Evolutionary conservation across 1,140 invertebrate genomes (phyloP).

Genomic region (Penaeus japonicus): DNA sequence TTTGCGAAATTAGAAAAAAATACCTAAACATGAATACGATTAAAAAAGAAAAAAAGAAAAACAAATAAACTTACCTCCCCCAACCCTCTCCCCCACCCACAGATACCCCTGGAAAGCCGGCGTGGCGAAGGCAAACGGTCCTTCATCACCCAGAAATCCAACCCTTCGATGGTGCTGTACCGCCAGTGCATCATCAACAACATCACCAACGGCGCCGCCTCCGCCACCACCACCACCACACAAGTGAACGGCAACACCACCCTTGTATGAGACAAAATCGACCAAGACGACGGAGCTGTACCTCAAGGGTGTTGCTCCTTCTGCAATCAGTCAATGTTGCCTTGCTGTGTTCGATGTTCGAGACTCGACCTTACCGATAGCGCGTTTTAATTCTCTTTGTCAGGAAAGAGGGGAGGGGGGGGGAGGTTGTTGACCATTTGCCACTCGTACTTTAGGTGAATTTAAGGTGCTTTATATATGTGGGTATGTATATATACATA

Average conservation of each 20-base stretch:
- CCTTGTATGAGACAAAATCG: neutral
- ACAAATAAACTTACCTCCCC: too few relatives aligned
- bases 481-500: too few relatives aligned
- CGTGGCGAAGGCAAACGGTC: neutral
- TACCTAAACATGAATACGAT: too few relatives aligned
- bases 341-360: neutral
- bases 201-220: constrained; percentile 35
- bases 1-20: too few relatives aligned
- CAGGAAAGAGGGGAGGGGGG: too few relatives aligned
- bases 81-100: neutral
- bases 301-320: neutral
- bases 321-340: neutral
- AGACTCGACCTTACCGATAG: too few relatives aligned
- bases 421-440: too few relatives aligned
- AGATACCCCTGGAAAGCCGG: constrained; percentile 32
- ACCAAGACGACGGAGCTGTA: neutral
- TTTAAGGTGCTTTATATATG: too few relatives aligned
- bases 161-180: constrained; percentile 8
- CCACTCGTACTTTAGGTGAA: too few relatives aligned
- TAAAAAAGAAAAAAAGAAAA: too few relatives aligned
- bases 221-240: constrained; percentile 17
- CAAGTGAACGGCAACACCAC: constrained; percentile 28
- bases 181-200: constrained; percentile 46
- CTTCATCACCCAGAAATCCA: neutral
- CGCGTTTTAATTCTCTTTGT: too few relatives aligned